These are phyloP conservation scores for Napeogenes sylphis DNA, from an alignment of 2,888 invertebrate genomes.

Conservation along the genomic window DNA sequence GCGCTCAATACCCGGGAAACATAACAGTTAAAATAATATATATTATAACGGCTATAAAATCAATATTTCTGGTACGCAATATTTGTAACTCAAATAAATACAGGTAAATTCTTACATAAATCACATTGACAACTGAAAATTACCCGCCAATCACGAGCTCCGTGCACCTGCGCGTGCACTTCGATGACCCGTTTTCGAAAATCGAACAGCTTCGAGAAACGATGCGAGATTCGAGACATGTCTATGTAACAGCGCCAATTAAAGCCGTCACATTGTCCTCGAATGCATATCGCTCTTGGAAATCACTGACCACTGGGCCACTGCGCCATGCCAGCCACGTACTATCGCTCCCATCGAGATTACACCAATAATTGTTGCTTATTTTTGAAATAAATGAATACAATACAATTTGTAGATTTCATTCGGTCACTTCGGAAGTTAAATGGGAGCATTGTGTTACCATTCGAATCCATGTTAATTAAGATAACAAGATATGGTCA, in stretches of 20 bases:
- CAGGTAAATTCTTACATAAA: constrained; percentile 28
- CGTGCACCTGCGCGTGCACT: constrained; percentile 39
- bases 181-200: constrained; percentile 38
- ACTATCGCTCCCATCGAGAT: constrained; percentile 40
- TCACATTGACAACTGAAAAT: constrained; percentile 36
- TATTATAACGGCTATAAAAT: background rate
- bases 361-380: constrained; percentile 54
- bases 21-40: background rate
- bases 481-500: constrained; percentile 55
- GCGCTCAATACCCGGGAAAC: background rate
- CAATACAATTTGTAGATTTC: constrained; percentile 62
- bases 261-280: constrained; percentile 50
- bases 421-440: constrained; percentile 54
- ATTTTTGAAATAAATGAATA: constrained; percentile 61
- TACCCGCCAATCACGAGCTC: constrained; percentile 34
- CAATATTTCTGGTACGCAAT: constrained; percentile 16
- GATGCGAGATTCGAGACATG: constrained; percentile 33
- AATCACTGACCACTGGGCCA: constrained; percentile 29
- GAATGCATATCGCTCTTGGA: constrained; percentile 39
- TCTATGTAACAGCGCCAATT: constrained; percentile 52
- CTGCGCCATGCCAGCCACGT: constrained; percentile 28
- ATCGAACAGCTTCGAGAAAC: constrained; percentile 35
- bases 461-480: constrained; percentile 60
- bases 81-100: constrained; percentile 26
- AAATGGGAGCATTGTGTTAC: constrained; percentile 56